These are phyloP conservation scores for Quadroppia sp. DNA, from an alignment of 2,888 invertebrate species.

Conservation along the genomic window DNA sequence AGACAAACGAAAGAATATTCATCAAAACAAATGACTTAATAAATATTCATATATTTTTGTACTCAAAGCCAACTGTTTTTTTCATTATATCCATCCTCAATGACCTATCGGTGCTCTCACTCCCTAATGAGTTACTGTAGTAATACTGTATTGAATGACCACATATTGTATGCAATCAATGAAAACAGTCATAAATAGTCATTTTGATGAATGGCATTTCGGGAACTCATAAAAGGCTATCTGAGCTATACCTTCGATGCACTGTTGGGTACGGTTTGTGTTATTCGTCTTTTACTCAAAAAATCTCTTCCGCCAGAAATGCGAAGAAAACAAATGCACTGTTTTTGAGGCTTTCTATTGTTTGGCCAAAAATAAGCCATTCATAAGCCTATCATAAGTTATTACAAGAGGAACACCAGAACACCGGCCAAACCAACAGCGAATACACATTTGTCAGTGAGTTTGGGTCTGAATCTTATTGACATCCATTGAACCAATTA, in stretches of 20 bases:
- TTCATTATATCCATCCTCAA: slow-evolving; percentile 5
- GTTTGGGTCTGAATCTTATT: neutral
- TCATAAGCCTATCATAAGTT: slow-evolving; percentile 37
- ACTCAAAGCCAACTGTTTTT: neutral
- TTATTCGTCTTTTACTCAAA: neutral
- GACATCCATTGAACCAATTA: slow-evolving; percentile 24
- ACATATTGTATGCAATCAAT: slow-evolving; percentile 17
- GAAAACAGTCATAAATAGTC: slow-evolving; percentile 28
- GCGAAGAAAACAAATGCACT: slow-evolving; percentile 26
- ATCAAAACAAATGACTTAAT: slow-evolving; percentile 31
- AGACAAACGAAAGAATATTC: slow-evolving; percentile 7
- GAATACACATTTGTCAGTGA: slow-evolving; percentile 34
- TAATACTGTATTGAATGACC: slow-evolving; percentile 17
- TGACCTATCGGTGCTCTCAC: neutral
- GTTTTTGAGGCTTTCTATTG: slow-evolving; percentile 13
- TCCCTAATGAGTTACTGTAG: slow-evolving; percentile 24
- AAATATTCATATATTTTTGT: slow-evolving; percentile 28
- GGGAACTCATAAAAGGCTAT: slow-evolving; percentile 11
- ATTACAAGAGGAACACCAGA: slow-evolving; percentile 28
- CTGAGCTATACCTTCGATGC: neutral
- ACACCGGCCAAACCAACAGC: slow-evolving; percentile 12
- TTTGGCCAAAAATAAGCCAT: slow-evolving; percentile 6
- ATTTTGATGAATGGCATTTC: slow-evolving; percentile 21
- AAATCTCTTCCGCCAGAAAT: slow-evolving; percentile 29
- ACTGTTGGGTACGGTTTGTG: neutral